Evolutionary conservation across 2,113 vertebrate species (phyloP), one percentile per base, ranked within the genome.

Genomic region (Laterallus jamaicensis): DNA sequence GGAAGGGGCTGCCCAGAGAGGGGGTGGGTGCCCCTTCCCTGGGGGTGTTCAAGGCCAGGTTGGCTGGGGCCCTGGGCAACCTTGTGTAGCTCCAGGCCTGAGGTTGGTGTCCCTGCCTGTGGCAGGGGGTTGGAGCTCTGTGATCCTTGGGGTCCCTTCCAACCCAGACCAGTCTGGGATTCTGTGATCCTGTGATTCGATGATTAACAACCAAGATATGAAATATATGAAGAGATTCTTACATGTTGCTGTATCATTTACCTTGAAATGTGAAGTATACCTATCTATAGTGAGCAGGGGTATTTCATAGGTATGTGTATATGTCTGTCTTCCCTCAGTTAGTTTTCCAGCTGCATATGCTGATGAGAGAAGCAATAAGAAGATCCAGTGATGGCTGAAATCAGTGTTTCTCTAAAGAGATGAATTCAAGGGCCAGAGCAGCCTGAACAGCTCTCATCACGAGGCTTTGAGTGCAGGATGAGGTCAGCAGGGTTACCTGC

Each of bases 211-310:
- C 64, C 56, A 86, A 69, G 83, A 12, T 83, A 47, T 42, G 58
- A 82, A 95, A 91, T 56, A 26, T 26, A 79, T 44, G 52, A 76
- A 84, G 62, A 84, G 67, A 69, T 92, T 76, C 81, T 81, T 69
- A 35, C 59, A 47, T 82, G 83, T 92, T 67, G 66, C 86, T 84
- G 60, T 63, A 54, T 74, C 54, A 9, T 95, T 91, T 88, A 56
- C 74, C 85, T 67, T 47, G 86, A 77, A 86, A 75, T 78, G 91
- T 83, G 66, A 84, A 93, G 32, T 92, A 49, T 67, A 74, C 50
- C 80, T 88, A 24, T 88, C 82, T 69, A 63, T 66, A 90, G 92
- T 54, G 32, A 95, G 75, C 82, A 92, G 85, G 80, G 90, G 82
- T 60, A 87, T 87, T 95, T 71, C 71, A 63, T 69, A 35, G 84